These are phyloP conservation scores for Drosophila sordidapex DNA, from an alignment of 2,888 invertebrate species.

Conservation along the genomic window DNA sequence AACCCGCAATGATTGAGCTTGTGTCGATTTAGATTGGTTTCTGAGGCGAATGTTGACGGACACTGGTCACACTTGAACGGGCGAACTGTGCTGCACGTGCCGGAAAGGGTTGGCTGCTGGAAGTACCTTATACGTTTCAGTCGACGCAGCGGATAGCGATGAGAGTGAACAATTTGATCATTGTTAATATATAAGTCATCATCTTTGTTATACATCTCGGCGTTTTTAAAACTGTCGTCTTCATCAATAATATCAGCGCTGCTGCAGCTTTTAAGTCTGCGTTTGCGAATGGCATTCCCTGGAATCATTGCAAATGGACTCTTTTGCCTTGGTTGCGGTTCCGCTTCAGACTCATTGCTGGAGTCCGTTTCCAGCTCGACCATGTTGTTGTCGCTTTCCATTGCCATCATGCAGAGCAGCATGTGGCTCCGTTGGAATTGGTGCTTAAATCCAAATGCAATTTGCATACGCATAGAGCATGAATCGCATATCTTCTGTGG, in stretches of 20 bases:
- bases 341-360: neutral
- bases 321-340: neutral
- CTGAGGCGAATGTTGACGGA: neutral
- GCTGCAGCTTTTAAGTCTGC: neutral
- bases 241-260: neutral
- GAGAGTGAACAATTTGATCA: neutral
- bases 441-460: conserved; percentile 23
- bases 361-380: neutral
- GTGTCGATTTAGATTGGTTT: neutral
- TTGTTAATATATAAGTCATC: neutral
- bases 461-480: conserved; percentile 21
- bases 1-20: neutral
- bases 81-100: too few relatives aligned
- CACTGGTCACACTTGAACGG: conserved; percentile 12
- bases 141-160: neutral
- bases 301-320: neutral
- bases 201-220: neutral
- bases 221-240: neutral
- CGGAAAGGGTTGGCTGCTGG: neutral
- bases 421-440: conserved; percentile 13
- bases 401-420: conserved; percentile 11
- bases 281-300: neutral
- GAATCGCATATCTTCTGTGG: conserved; percentile 35
- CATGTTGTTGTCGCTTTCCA: neutral
- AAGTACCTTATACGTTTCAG: neutral